A percentile compares a stretch with the other conserved stretches of the same genome.
These are phyloP conservation scores for Ptychoptera albimana DNA, from an alignment of 2,888 invertebrate genomes.

Conservation along the genomic window DNA sequence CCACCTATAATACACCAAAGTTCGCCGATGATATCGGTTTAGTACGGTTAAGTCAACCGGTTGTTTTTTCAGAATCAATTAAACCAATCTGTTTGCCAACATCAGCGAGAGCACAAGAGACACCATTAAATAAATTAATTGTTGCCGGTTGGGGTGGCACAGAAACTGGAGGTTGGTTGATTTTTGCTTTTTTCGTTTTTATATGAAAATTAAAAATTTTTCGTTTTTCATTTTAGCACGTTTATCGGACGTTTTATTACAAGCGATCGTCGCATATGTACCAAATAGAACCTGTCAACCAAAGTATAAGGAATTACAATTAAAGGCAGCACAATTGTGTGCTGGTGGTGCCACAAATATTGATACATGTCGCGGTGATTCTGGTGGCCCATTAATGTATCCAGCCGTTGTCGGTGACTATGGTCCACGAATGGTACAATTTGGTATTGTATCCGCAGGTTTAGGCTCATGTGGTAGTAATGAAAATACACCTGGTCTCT, in stretches of 20 bases:
- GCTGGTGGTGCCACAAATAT: neutral
- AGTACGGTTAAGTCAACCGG: constrained; percentile 24
- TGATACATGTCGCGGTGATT: constrained; percentile 2
- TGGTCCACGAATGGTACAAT: constrained; percentile 3
- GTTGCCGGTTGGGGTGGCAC: constrained; percentile 44
- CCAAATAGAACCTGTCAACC: neutral
- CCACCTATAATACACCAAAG: constrained; percentile 27
- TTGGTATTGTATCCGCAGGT: constrained; percentile 4
- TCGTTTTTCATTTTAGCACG: neutral
- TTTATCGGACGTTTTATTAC: neutral
- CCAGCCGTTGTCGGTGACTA: neutral
- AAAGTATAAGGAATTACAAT: neutral
- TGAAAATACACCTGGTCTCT: neutral
- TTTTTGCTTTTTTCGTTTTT: neutral
- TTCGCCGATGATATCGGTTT: constrained; percentile 42
- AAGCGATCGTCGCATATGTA: constrained; percentile 1
- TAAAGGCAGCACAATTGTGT: neutral
- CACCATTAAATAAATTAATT: constrained; percentile 21
- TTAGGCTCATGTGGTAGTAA: neutral
- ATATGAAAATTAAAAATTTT: neutral
- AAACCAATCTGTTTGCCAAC: constrained; percentile 37
- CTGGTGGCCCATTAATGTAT: neutral
- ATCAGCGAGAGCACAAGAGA: constrained; percentile 20
- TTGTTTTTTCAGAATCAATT: constrained; percentile 27
- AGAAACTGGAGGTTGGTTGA: constrained; percentile 19